Conservation (phyloP, 2,888 invertebrate species). For the Gortyna flavago region DNA sequence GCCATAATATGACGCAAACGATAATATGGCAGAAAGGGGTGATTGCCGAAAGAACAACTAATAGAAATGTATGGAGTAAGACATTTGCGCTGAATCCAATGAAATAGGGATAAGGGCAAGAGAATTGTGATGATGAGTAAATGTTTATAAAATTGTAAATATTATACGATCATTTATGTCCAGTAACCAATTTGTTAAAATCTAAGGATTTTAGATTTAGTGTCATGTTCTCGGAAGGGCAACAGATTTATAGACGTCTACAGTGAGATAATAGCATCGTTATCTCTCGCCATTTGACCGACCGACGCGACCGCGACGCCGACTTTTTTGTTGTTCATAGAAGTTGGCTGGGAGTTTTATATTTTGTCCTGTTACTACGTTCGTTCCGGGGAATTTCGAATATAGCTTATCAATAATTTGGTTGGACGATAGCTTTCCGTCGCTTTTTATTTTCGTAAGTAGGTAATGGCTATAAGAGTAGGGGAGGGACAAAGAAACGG, state of each 20-base stretch:
- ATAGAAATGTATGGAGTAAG: too few relatives aligned
- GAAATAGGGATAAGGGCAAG: too few relatives aligned
- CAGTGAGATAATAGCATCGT: conserved; percentile 22
- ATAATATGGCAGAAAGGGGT: not conserved
- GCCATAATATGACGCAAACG: not conserved
- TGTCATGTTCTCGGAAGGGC: conserved; percentile 42
- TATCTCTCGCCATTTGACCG: conserved; percentile 15
- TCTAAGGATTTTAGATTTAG: conserved; percentile 22
- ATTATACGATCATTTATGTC: not conserved
- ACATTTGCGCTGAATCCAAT: not conserved
- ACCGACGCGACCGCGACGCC: not conserved
- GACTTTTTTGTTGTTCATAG: conserved; percentile 36
- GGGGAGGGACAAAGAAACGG: not conserved
- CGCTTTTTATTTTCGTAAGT: not conserved
- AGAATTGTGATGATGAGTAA: not conserved
- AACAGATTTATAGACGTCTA: conserved; percentile 25
- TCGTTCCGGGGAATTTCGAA: not conserved
- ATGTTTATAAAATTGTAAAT: not conserved
- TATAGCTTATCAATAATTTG: not conserved
- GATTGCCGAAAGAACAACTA: not conserved
- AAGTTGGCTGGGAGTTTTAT: conserved; percentile 11
- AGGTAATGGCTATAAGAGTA: not conserved
- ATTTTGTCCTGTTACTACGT: not conserved
- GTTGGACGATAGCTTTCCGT: not conserved
- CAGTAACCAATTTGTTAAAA: conserved; percentile 23